Conservation (phyloP, 1,140 invertebrate genomes). For the Pissodes strobi region DNA sequence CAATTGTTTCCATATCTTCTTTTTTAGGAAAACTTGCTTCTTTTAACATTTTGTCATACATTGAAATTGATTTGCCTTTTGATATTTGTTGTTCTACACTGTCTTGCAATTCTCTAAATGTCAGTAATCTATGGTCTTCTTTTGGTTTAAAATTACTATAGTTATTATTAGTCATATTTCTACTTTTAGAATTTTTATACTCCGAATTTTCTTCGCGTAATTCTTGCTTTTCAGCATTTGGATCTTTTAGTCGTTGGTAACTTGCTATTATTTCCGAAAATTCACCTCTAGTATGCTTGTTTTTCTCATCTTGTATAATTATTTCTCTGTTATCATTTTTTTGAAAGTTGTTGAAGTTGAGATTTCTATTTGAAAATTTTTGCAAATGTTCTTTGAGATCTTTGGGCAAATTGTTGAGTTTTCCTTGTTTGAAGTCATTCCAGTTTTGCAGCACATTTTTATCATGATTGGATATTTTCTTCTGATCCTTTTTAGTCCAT, state of each 20-base stretch:
- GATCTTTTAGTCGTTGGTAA: conserved; percentile 48
- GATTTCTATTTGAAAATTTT: conserved; percentile 65
- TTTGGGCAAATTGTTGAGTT: conserved; percentile 58
- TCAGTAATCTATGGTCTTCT: conserved; percentile 53
- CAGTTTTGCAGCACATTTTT: conserved; percentile 68
- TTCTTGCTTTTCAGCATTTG: conserved; percentile 25
- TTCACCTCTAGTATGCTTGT: conserved; percentile 40
- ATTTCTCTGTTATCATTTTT: not conserved
- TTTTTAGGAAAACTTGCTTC: conserved; percentile 1
- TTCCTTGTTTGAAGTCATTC: conserved; percentile 62
- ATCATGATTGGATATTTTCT: conserved; percentile 67
- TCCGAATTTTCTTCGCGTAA: not conserved
- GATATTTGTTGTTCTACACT: conserved; percentile 44
- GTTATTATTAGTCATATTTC: too few species aligned
- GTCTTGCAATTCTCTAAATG: conserved; percentile 49
- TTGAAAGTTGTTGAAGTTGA: conserved; percentile 39
- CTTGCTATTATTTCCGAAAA: conserved; percentile 57
- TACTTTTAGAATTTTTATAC: conserved; percentile 38
- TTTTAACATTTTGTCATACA: conserved; percentile 30
- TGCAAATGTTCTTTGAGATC: conserved; percentile 63
- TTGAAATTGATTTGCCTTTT: conserved; percentile 27
- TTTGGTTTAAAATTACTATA: too few species aligned
- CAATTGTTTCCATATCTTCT: conserved; percentile 13
- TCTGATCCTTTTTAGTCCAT: conserved; percentile 63
- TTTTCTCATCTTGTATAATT: conserved; percentile 1